phyloP scores from a whole-genome alignment of 2,888 invertebrate species.

The Abrostola triplasia region DNA sequence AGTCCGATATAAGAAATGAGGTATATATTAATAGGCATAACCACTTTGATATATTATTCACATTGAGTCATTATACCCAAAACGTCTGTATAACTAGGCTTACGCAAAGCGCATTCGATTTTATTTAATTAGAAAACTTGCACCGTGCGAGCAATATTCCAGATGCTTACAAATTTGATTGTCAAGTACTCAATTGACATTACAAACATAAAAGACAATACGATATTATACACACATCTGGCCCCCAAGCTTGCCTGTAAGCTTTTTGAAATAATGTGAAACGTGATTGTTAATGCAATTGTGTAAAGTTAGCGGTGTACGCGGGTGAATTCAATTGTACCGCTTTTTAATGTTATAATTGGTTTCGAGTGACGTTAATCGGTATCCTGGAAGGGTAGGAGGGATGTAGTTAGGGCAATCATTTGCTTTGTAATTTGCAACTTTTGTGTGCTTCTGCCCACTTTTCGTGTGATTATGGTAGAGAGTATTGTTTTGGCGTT shows the following conservation, averaged over 20 bases:
- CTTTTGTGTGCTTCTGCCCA: slow-evolving; percentile 6
- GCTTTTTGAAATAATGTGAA: slow-evolving; percentile 50
- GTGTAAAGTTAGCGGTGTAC: slow-evolving; percentile 39
- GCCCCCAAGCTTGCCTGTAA: slow-evolving; percentile 36
- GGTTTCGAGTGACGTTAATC: slow-evolving; percentile 47
- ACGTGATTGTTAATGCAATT: slow-evolving; percentile 59
- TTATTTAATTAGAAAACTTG: too few relatives aligned
- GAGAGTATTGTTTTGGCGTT: slow-evolving; percentile 26
- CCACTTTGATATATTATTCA: too few relatives aligned
- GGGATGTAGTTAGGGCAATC: slow-evolving; percentile 10
- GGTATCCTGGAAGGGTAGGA: slow-evolving; percentile 18
- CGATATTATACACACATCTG: background rate
- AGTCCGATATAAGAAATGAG: too few relatives aligned
- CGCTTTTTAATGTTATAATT: slow-evolving; percentile 43
- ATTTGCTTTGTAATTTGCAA: slow-evolving; percentile 33
- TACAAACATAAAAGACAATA: slow-evolving; percentile 5
- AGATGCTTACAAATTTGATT: too few relatives aligned
- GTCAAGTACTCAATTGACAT: background rate
- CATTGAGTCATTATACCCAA: too few relatives aligned
- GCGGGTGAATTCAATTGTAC: slow-evolving; percentile 43
- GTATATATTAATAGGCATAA: too few relatives aligned
- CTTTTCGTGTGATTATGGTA: slow-evolving; percentile 10
- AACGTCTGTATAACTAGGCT: too few relatives aligned
- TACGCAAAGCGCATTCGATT: too few relatives aligned
- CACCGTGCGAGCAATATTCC: too few relatives aligned